These are phyloP conservation scores for Cantharis flavilabris DNA, from an alignment of 2,888 invertebrate species.

Conservation along the genomic window DNA sequence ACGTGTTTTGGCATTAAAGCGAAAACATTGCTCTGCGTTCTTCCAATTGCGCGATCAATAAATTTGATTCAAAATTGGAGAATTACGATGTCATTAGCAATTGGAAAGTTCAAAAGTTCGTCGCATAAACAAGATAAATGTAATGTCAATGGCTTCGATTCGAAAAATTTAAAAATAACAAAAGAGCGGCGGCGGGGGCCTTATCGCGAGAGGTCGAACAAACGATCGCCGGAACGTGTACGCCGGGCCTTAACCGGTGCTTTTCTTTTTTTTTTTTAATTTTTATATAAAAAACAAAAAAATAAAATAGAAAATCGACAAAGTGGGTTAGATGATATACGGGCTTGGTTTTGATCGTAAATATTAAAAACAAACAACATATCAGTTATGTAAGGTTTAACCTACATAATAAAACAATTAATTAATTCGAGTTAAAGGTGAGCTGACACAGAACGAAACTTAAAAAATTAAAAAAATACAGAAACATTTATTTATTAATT, in stretches of 20 bases:
- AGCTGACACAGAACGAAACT: background rate
- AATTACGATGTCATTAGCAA: background rate
- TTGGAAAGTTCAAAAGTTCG: constrained; percentile 19
- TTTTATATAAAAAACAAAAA: background rate
- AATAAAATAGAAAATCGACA: background rate
- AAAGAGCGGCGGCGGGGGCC: background rate
- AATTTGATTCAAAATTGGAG: background rate
- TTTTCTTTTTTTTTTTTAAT: too few relatives aligned
- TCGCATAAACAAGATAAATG: constrained; percentile 14
- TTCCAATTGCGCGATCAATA: background rate
- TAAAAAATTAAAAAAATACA: too few relatives aligned
- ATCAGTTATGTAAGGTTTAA: constrained; percentile 13
- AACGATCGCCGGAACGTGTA: background rate
- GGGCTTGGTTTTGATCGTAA: background rate
- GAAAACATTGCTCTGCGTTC: background rate
- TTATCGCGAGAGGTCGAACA: background rate
- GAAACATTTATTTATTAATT: too few relatives aligned
- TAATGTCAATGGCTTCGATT: constrained; percentile 16
- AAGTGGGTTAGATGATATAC: background rate
- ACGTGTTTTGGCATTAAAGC: constrained; percentile 1
- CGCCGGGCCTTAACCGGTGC: background rate
- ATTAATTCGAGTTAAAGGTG: background rate
- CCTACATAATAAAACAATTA: constrained; percentile 11
- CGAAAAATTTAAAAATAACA: background rate
- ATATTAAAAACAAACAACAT: constrained; percentile 5